Conservation (phyloP, 2,113 vertebrate species). For the Paedocypris sp. region DNA sequence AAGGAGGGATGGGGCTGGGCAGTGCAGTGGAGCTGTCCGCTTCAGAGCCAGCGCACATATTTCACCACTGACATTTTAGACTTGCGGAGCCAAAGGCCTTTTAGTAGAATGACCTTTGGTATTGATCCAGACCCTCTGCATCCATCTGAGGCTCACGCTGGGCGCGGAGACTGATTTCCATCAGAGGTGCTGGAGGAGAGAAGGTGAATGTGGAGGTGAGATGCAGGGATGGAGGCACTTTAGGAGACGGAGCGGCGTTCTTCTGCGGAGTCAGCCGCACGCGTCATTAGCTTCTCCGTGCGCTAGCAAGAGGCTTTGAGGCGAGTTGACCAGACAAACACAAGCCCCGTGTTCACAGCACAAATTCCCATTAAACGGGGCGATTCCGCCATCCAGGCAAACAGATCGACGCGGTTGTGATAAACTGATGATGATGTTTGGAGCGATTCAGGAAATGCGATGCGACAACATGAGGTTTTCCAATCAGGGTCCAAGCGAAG, state of each 20-base stretch:
- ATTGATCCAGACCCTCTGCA: constrained; percentile 37
- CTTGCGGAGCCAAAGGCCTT: constrained; percentile 37
- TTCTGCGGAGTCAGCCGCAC: no score
- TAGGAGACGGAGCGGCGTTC: not conserved
- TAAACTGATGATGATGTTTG: constrained; percentile 13
- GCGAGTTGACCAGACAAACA: no score
- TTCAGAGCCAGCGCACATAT: constrained; percentile 26
- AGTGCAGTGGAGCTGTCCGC: constrained; percentile 21
- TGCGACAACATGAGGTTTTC: not conserved
- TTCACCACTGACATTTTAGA: constrained; percentile 41
- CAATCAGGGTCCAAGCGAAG: constrained; percentile 12
- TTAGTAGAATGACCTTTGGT: constrained; percentile 38
- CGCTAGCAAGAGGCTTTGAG: no score
- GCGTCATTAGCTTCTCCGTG: no score
- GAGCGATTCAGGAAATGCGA: constrained; percentile 6
- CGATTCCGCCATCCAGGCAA: no score
- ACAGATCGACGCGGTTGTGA: no score
- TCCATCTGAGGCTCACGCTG: constrained; percentile 28
- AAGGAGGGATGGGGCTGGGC: constrained; percentile 3
- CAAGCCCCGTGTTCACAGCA: no score
- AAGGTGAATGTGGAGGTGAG: not conserved
- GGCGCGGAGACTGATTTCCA: constrained; percentile 28
- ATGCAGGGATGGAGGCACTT: constrained; percentile 1
- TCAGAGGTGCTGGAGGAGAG: constrained; percentile 10
- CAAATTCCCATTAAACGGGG: no score